Evolutionary conservation across 2,888 invertebrate genomes (phyloP).

Genomic region (Cephalotes varians): DNA sequence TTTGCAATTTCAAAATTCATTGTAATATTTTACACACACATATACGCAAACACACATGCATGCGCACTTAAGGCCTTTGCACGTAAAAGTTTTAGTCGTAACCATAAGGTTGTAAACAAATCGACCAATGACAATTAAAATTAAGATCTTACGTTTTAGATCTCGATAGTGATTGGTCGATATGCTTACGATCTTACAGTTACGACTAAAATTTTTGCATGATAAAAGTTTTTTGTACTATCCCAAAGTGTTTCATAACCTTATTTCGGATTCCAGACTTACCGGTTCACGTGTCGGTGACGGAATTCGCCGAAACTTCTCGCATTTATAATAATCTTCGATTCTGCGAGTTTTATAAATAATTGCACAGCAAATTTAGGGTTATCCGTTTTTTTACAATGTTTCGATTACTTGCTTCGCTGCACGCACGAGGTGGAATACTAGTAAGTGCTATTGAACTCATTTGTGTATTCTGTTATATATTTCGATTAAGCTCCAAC

Average conservation of each 20-base stretch:
- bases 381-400: constrained; percentile 62
- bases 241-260: constrained; percentile 15
- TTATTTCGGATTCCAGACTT: background rate
- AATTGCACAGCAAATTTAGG: background rate
- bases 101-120: too few species aligned
- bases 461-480: background rate
- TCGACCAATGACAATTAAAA: too few species aligned
- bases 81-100: too few species aligned
- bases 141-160: too few species aligned
- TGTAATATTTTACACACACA: background rate
- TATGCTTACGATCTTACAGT: too few species aligned
- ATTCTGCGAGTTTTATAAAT: background rate
- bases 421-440: constrained; percentile 75
- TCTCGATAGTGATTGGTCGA: too few species aligned
- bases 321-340: background rate
- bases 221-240: too few species aligned
- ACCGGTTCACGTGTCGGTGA: background rate
- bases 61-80: too few species aligned
- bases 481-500: background rate
- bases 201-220: too few species aligned
- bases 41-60: background rate
- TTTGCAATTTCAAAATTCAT: background rate
- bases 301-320: background rate
- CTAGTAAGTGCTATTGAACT: constrained; percentile 73
- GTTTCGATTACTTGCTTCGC: constrained; percentile 78